Evolutionary conservation across 1,140 invertebrate species (phyloP).

Genomic region (Yoshiicerus persimilis): DNA sequence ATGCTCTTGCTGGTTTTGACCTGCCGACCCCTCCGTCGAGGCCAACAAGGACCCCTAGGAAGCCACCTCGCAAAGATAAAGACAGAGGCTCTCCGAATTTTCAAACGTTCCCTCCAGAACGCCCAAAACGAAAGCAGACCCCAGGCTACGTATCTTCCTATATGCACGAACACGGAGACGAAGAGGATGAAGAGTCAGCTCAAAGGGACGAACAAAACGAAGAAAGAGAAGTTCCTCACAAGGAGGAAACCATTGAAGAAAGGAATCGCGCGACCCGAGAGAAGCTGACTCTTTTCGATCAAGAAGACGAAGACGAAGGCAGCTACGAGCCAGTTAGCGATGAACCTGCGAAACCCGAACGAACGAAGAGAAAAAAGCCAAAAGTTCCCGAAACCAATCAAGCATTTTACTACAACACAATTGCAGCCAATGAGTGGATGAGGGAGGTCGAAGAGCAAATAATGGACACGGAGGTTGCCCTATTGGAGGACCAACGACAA

Average conservation of each 20-base stretch:
- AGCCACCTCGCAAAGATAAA: conserved; percentile 39
- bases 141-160: conserved; percentile 43
- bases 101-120: conserved; percentile 53
- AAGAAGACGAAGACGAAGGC: conserved; percentile 53
- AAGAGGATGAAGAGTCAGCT: conserved; percentile 43
- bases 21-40: conserved; percentile 39
- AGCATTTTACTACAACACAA: conserved; percentile 48
- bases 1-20: conserved; percentile 58
- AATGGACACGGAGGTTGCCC: not conserved
- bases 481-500: conserved; percentile 32
- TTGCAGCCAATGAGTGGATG: conserved; percentile 52
- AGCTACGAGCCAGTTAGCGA: conserved; percentile 48
- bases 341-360: conserved; percentile 47
- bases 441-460: conserved; percentile 40
- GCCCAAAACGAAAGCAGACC: conserved; percentile 53
- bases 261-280: conserved; percentile 7
- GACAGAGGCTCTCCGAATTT: conserved; percentile 44
- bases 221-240: conserved; percentile 46
- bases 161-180: conserved; percentile 42
- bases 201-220: conserved; percentile 30
- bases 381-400: not conserved
- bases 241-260: conserved; percentile 18
- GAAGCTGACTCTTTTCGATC: conserved; percentile 52
- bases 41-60: conserved; percentile 46
- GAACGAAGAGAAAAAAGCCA: conserved; percentile 29